Conservation (phyloP, 2,113 vertebrate genomes). For the Bothrops jararaca region DNA sequence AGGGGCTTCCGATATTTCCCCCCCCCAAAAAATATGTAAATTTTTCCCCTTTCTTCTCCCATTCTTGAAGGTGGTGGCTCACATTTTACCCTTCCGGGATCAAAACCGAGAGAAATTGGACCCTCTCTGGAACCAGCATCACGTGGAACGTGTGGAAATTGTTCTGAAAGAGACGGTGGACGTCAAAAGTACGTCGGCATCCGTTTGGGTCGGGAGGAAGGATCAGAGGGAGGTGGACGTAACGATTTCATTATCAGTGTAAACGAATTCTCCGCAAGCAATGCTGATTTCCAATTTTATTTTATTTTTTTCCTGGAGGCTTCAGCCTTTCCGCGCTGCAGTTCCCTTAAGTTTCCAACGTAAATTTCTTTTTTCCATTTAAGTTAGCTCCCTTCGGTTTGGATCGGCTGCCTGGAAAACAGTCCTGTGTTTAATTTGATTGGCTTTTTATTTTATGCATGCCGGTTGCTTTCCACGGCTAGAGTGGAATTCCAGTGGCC, state of each 20-base stretch:
- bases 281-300: background rate
- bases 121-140: conserved; percentile 87
- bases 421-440: background rate
- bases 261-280: background rate
- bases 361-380: too few species aligned
- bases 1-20: background rate
- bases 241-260: background rate
- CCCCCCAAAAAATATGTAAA: background rate
- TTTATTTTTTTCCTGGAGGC: background rate
- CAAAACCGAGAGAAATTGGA: conserved; percentile 82
- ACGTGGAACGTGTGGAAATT: conserved; percentile 90
- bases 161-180: conserved; percentile 93
- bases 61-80: conserved; percentile 83
- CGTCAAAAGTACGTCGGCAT: conserved; percentile 80
- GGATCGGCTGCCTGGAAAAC: conserved; percentile 15
- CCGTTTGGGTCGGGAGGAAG: background rate
- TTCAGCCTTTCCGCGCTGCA: background rate
- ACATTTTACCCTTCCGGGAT: conserved; percentile 89
- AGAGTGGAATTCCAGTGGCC: background rate
- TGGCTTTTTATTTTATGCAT: background rate
- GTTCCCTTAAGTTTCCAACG: background rate
- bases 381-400: background rate
- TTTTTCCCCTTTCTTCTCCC: background rate
- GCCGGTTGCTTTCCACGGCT: background rate
- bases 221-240: background rate